Conservation (phyloP, 2,113 vertebrate genomes). For the Lasiurus cinereus region DNA sequence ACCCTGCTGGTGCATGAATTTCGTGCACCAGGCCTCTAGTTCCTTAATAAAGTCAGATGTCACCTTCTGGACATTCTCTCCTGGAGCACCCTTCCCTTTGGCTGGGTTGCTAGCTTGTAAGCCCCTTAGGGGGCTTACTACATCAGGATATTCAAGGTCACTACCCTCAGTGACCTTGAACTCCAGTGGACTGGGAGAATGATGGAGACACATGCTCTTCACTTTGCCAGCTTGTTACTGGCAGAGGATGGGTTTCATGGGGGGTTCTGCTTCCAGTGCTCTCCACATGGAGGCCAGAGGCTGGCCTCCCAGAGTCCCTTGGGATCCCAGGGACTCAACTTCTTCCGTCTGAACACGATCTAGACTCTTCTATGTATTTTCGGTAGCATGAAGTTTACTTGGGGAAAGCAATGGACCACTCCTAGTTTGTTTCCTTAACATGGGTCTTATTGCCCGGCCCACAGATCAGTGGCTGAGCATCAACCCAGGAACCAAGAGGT, state of each 20-base stretch:
- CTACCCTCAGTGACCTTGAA: background rate
- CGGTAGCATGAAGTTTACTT: background rate
- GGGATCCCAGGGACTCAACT: background rate
- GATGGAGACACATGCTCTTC: background rate
- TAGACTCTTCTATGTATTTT: background rate
- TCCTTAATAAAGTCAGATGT: background rate
- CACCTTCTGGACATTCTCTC: slow-evolving; percentile 24
- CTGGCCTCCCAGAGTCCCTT: background rate
- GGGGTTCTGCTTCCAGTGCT: background rate
- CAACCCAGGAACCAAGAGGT: too few relatives aligned
- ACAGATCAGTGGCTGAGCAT: too few relatives aligned
- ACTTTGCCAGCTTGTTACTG: background rate
- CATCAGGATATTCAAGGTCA: background rate
- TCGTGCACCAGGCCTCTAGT: too few relatives aligned
- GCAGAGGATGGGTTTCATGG: background rate
- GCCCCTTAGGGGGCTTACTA: background rate
- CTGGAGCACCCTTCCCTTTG: background rate
- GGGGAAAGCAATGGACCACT: background rate
- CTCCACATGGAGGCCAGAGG: background rate
- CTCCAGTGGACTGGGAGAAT: background rate
- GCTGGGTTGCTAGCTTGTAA: background rate
- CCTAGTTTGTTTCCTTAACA: background rate
- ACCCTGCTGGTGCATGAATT: too few relatives aligned
- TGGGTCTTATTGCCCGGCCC: too few relatives aligned
- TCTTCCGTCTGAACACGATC: background rate